These are phyloP conservation scores for Halisarca cf. caerulea DNA, from an alignment of 37 sponge, comb jelly and placozoan species.

Conservation along the genomic window DNA sequence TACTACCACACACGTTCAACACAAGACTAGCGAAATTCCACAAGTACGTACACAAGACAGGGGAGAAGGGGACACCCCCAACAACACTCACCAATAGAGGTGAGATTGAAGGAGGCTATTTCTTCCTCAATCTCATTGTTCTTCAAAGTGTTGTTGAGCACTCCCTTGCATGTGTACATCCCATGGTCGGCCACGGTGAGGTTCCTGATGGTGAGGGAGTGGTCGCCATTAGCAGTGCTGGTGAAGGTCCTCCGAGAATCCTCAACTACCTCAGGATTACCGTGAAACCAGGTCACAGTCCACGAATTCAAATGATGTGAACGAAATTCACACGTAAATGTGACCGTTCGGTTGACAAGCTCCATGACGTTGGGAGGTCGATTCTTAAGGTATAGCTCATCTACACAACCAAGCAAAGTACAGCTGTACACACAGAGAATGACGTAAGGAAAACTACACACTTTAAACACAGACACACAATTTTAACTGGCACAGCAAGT, in stretches of 20 bases:
- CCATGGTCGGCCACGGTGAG: background rate
- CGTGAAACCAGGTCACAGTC: background rate
- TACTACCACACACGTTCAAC: too few relatives aligned
- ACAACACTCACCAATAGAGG: background rate
- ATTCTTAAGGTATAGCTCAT: background rate
- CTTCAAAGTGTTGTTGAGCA: background rate
- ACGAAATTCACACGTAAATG: slow-evolving; percentile 25
- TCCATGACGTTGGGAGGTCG: background rate
- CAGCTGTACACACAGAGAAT: too few relatives aligned
- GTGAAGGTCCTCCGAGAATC: background rate
- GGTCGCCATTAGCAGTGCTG: background rate
- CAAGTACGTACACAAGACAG: too few relatives aligned
- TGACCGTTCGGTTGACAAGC: background rate
- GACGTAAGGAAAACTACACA: background rate
- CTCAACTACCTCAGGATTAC: background rate
- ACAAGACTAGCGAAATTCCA: too few relatives aligned
- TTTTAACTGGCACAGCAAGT: too few relatives aligned
- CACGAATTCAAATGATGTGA: background rate
- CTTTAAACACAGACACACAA: too few relatives aligned
- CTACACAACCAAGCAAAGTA: background rate
- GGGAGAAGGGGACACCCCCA: too few relatives aligned
- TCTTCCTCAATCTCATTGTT: background rate
- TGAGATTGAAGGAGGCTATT: background rate
- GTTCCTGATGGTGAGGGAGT: background rate
- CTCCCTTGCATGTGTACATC: slow-evolving; percentile 11